A percentile compares a stretch with the other conserved stretches of the same genome.
These are phyloP conservation scores for Miichthys miiuy DNA, from an alignment of 2,797 vertebrate species.

Conservation along the genomic window DNA sequence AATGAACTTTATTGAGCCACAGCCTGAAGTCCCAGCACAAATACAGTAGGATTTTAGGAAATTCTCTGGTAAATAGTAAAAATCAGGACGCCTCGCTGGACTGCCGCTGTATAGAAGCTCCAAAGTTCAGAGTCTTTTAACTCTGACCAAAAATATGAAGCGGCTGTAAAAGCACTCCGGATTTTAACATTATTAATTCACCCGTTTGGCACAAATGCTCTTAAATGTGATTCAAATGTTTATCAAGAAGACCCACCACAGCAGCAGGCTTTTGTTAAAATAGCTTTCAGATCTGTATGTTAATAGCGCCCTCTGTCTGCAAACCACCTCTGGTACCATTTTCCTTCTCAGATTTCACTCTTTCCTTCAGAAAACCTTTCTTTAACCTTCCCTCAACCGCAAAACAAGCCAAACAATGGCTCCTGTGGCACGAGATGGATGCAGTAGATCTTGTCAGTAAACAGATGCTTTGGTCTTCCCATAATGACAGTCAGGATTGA, in stretches of 20 bases:
- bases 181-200: not conserved
- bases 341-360: not conserved
- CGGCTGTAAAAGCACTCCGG: not conserved
- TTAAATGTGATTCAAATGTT: not conserved
- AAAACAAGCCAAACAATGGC: constrained; percentile 18
- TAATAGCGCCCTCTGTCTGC: constrained; percentile 82
- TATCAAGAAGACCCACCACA: not conserved
- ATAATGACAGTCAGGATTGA: constrained; percentile 71
- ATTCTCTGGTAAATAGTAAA: not conserved
- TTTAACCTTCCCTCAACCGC: constrained; percentile 44
- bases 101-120: not conserved
- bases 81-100: not conserved
- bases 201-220: not conserved
- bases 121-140: not conserved
- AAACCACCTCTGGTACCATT: constrained; percentile 12
- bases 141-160: not conserved
- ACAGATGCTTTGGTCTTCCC: constrained; percentile 47
- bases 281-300: constrained; percentile 48
- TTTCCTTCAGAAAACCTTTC: constrained; percentile 19
- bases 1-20: not conserved
- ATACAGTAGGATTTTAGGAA: not conserved
- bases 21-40: not conserved
- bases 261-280: not conserved
- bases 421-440: constrained; percentile 14
- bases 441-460: constrained; percentile 47